A percentile compares a stretch with the other conserved stretches of the same genome.
phyloP scores from a whole-genome alignment of 2,113 vertebrate species.

The Microtus richardsoni region DNA sequence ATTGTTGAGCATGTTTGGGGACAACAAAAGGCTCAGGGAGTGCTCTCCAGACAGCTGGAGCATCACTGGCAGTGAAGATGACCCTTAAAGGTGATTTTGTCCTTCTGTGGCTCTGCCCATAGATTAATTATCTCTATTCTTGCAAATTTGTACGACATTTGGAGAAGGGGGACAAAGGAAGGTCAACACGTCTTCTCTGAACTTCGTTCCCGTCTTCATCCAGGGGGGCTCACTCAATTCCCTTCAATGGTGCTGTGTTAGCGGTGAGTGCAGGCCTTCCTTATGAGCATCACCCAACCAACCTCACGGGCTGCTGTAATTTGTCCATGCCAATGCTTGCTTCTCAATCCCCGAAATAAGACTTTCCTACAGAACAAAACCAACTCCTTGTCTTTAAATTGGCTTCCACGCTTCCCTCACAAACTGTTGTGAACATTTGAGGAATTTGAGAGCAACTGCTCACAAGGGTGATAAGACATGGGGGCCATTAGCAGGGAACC shows the following conservation, averaged over 20 bases:
- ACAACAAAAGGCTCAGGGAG: too few species aligned
- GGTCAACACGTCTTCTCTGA: not conserved
- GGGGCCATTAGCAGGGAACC: not conserved
- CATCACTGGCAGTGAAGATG: fast-evolving
- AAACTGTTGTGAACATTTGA: fast-evolving
- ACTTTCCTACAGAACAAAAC: not conserved
- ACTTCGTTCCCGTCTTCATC: fast-evolving
- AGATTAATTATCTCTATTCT: fast-evolving
- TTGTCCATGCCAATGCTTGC: not conserved
- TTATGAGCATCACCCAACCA: fast-evolving
- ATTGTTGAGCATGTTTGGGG: not conserved
- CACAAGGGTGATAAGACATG: not conserved
- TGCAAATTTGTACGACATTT: fast-evolving
- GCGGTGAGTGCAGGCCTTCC: fast-evolving
- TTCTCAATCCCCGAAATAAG: not conserved
- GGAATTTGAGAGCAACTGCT: not conserved
- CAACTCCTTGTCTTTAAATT: fast-evolving
- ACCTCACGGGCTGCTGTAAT: too few species aligned
- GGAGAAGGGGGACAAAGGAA: too few species aligned
- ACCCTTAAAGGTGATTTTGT: not conserved
- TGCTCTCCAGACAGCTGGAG: fast-evolving
- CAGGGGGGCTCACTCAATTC: fast-evolving
- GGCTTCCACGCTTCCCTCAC: not conserved
- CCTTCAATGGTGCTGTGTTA: fast-evolving
- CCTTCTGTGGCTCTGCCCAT: not conserved